Evolutionary conservation across 2,113 vertebrate genomes (phyloP).

Genomic region (Apeltes quadracus): DNA sequence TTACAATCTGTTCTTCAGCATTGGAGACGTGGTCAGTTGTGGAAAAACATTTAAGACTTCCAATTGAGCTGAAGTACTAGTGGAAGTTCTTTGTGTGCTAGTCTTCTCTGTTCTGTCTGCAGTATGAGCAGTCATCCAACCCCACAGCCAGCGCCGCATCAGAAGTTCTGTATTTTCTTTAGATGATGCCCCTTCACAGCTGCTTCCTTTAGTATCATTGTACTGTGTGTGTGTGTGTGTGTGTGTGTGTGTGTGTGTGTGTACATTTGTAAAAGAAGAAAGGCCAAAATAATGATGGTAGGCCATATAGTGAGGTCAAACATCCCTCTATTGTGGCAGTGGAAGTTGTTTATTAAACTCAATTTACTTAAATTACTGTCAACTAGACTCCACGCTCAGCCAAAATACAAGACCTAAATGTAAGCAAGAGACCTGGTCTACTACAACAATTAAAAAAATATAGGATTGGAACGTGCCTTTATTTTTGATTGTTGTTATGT

Average conservation of each 20-base stretch:
- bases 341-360: slow-evolving; percentile 53
- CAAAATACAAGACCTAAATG: slow-evolving; percentile 9
- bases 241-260: background rate
- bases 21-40: no score
- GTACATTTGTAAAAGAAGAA: background rate
- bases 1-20: slow-evolving; percentile 11
- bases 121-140: background rate
- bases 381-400: slow-evolving; percentile 10
- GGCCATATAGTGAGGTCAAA: slow-evolving; percentile 24
- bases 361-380: slow-evolving; percentile 53
- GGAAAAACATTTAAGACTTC: background rate
- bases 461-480: no score
- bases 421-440: slow-evolving; percentile 3
- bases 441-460: no score
- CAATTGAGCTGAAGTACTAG: background rate
- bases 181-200: slow-evolving; percentile 36
- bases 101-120: background rate
- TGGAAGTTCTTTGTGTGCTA: background rate
- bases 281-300: background rate
- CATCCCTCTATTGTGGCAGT: slow-evolving; percentile 35
- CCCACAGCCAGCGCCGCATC: background rate
- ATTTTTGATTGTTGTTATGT: no score
- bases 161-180: slow-evolving; percentile 27
- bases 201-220: slow-evolving; percentile 13
- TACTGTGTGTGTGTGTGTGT: background rate